Conservation (phyloP, 2,797 vertebrate species). For the Clarias laeviceps region DNA sequence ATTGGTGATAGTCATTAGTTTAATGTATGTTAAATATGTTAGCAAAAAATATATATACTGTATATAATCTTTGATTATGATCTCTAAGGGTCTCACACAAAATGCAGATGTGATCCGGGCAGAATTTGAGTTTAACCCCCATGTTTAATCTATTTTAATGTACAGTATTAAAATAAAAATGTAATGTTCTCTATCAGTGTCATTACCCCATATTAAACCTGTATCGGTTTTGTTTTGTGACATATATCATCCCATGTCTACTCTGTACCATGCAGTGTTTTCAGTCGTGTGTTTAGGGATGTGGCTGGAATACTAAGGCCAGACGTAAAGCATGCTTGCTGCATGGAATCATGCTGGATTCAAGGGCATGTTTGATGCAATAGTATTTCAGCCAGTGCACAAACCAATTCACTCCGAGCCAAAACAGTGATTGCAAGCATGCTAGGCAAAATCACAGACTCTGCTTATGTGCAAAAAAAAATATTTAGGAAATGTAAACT, state of each 20-base stretch:
- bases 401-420: conserved; percentile 51
- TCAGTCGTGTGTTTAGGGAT: conserved; percentile 36
- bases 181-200: background rate
- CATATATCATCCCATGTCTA: background rate
- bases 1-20: background rate
- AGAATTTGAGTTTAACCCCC: background rate
- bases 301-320: conserved; percentile 39
- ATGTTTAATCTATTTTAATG: background rate
- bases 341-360: conserved; percentile 15
- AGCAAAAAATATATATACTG: no score
- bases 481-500: background rate
- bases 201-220: background rate
- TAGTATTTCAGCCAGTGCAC: conserved; percentile 56
- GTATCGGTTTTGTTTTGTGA: background rate
- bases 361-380: conserved; percentile 48
- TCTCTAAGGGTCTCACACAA: background rate
- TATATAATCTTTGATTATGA: background rate
- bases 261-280: background rate
- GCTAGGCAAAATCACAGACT: conserved; percentile 64
- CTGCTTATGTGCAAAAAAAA: background rate
- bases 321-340: background rate
- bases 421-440: conserved; percentile 55
- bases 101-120: background rate
- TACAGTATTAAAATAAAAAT: background rate
- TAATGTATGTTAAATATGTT: no score